Evolutionary conservation across 1,140 invertebrate species (phyloP).

Genomic region (Streblospio benedicti): DNA sequence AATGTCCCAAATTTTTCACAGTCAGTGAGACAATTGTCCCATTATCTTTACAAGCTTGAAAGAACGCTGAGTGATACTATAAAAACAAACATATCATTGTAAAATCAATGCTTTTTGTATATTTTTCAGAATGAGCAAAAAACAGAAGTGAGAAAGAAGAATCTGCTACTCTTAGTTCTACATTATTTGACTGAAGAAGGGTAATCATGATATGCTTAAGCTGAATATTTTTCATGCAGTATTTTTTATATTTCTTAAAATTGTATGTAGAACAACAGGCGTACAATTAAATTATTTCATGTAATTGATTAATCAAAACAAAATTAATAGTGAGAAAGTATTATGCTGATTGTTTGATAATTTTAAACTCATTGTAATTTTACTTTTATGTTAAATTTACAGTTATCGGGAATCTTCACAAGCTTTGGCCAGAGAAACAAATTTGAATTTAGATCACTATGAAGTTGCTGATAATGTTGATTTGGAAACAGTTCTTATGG

Average conservation of each 20-base stretch:
- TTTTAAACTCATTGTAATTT: no score
- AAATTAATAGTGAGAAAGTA: no score
- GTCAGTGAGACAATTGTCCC: no score
- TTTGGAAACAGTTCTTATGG: constrained; percentile 73
- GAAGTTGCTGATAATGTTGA: constrained; percentile 85
- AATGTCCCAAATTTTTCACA: no score
- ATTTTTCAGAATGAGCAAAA: constrained; percentile 49
- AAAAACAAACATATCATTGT: not conserved
- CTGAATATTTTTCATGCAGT: not conserved
- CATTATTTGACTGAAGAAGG: constrained; percentile 68
- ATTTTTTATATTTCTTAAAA: no score
- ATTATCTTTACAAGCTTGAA: no score
- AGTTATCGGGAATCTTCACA: constrained; percentile 57
- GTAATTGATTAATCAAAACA: no score
- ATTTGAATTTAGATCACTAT: constrained; percentile 57
- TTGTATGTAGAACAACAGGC: no score
- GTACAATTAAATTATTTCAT: no score
- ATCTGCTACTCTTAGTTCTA: constrained; percentile 67
- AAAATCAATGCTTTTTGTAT: not conserved
- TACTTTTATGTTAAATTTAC: constrained; percentile 14
- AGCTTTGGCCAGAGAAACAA: constrained; percentile 59
- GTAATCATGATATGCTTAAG: constrained; percentile 42
- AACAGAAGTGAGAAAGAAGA: constrained; percentile 59
- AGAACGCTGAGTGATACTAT: no score
- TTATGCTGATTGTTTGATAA: no score